A percentile compares a stretch with the other conserved stretches of the same genome.
These are phyloP conservation scores for Euwallacea fornicatus DNA, from an alignment of 1,140 invertebrate genomes.

Conservation along the genomic window DNA sequence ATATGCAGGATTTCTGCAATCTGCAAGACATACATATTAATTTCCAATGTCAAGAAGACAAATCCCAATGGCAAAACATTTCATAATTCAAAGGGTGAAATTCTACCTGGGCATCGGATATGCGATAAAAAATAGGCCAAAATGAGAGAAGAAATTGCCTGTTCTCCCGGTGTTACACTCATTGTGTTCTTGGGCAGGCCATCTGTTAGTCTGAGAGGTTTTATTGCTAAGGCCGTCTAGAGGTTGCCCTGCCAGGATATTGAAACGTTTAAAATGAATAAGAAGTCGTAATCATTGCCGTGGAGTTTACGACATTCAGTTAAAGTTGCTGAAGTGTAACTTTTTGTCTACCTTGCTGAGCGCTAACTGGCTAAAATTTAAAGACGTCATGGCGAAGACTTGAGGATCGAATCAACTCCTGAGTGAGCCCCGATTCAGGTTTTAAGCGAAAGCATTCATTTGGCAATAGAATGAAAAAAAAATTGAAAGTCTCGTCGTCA, in stretches of 20 bases:
- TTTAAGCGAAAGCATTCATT: too few species aligned
- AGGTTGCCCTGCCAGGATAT: constrained; percentile 13
- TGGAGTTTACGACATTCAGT: constrained; percentile 2
- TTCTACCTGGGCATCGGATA: constrained; percentile 15
- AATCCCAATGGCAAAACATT: not conserved
- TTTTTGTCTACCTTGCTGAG: too few species aligned
- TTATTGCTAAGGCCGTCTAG: constrained; percentile 21
- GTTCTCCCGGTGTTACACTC: constrained; percentile 27
- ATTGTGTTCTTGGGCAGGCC: constrained; percentile 19
- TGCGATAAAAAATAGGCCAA: constrained; percentile 11
- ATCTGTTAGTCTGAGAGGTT: constrained; percentile 16
- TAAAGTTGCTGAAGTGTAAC: not conserved
- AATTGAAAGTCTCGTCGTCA: too few species aligned
- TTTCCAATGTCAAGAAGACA: not conserved
- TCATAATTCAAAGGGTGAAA: constrained; percentile 17
- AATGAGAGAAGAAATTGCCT: constrained; percentile 3
- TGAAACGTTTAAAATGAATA: constrained; percentile 16
- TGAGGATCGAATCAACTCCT: too few species aligned
- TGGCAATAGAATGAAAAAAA: too few species aligned
- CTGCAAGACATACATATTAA: not conserved
- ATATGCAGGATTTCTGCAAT: too few species aligned
- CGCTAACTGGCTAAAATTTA: too few species aligned
- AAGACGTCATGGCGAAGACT: too few species aligned
- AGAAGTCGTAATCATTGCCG: constrained; percentile 9
- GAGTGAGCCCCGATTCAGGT: too few species aligned